Evolutionary conservation across 2,113 vertebrate species (phyloP), one percentile per base, ranked within the genome.

Genomic region (Osmerus mordax): DNA sequence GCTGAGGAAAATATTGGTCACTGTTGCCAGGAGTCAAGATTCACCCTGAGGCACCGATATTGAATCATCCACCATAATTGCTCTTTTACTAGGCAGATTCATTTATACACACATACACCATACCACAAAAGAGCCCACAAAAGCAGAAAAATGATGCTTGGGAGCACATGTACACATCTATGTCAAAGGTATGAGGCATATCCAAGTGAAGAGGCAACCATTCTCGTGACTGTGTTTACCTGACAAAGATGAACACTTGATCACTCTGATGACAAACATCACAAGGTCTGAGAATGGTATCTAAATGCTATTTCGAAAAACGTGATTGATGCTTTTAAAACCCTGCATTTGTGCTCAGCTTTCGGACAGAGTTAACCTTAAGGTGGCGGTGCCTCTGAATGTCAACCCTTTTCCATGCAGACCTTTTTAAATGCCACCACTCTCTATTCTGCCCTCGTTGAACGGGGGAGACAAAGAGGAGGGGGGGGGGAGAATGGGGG

Each of bases 381-480:
- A 87, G 82, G 85, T 86, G 83, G 81, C 69, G 80, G 86, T 82
- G 77, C 15, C 4, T 85, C 55, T 90, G 87, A 92, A 92, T 90
- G 88, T 90, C 89, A 91, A 78, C 75, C 82, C 72, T 18, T 83
- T 84, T 87, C 79, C 78, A 86, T 77, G 81, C 65, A 81, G 89
- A 89, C 88, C 83, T 91, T 91, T 91, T 84, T 76, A 90, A 91
- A 92, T 90, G 89, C 87, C 90, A 89, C 73, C 71, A 62, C 81
- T 88, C 74, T 90, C 89, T 88, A 87, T 87, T 89, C 80, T 67
- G 77, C 76, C 58, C 76, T 77, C 70, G 78, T 84, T 79, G 72
- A 88, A 77, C 58, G 77, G 82, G 74, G 78, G 78, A 83, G 83
- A 90, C 84, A 89, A 86, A 83, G 68, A 18, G n/a, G 11, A n/a